Base-by-base conservation (phyloP, 2,888 invertebrate genomes). In the Pristionchus entomophagus region DNA sequence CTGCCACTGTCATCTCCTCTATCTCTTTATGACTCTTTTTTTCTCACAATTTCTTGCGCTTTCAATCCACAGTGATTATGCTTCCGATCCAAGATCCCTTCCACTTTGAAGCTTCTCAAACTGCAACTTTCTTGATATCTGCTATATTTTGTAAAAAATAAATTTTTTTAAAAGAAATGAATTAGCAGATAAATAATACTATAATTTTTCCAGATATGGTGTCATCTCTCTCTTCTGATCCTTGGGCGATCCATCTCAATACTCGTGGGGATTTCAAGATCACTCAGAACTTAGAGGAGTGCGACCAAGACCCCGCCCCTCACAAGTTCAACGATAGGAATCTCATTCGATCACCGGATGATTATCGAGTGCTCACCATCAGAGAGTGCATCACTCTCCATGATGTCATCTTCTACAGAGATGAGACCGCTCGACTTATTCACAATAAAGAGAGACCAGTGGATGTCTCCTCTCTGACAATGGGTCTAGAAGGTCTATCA, bases 251-350 rank as follows among this genome's bases (percentile, higher is more conserved):
- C 51, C 22, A 51, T 22, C 78, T 80, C 3, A 51, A 51, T 35
- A 41, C 51, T 17, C 78, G 78, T 22, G 29, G 32, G 26, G 29
- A 49, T 22, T 51, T 80, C 51, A 51, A 32, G n/a, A 29, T 80
- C 22, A 41, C 78, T 22, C n/a, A 22, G 19, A 51, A 51, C 29
- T 32, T 80, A 5, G 51, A 51, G 26, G 41, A 22, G 0, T 41
- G 41, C 10, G 41, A 80, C 32, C 29, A 22, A 51, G 78, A 80
- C 41, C 78, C 78, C 29, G 51, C 78, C 10, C 78, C 78, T 19
- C 78, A 51, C 51, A 49, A 80, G 49, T 80, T 41, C 51, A 53
- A 80, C 32, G 51, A 80, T 19, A 14, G 26, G 29, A 80, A 51
- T 49, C 51, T 51, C 19, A 51, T 51, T 51, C 78, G 49, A 51